phyloP scores from a whole-genome alignment of 2,797 vertebrate species.

The Platalea minor region DNA sequence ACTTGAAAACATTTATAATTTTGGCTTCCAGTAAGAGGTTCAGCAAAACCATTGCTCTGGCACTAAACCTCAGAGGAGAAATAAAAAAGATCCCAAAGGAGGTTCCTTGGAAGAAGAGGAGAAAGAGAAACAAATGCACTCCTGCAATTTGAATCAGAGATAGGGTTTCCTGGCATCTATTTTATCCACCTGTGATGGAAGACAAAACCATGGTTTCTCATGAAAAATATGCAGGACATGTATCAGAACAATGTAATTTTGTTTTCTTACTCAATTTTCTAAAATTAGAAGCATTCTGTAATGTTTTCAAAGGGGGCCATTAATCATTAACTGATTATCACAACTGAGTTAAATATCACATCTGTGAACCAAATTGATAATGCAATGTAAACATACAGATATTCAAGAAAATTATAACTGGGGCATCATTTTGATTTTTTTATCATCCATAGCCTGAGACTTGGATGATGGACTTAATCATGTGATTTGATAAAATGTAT shows the following conservation, averaged over 20 bases:
- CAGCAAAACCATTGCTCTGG: not conserved
- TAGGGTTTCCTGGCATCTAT: not conserved
- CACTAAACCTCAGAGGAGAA: not conserved
- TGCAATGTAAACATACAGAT: not conserved
- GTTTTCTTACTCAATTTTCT: not conserved
- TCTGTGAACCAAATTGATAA: not conserved
- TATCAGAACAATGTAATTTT: not conserved
- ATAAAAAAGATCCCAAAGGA: not conserved
- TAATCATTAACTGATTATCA: not conserved
- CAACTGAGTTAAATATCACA: not conserved
- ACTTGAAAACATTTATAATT: conserved; percentile 14
- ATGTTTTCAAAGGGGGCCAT: not conserved
- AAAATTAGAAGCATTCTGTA: not conserved
- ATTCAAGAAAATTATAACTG: not conserved
- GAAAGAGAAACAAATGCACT: not conserved
- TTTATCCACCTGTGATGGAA: not conserved
- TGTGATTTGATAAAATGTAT: not conserved
- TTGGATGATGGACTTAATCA: not conserved
- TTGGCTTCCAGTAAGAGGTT: not conserved
- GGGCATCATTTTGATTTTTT: not conserved
- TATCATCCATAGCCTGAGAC: not conserved
- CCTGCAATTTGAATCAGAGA: not conserved
- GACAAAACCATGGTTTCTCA: not conserved
- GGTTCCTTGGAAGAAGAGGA: not conserved
- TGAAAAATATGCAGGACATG: not conserved